Percentiles rank a stretch among this genome's conserved stretches.
Evolutionary conservation across 1,140 invertebrate genomes (phyloP).

Genomic region (Dufourea novaeangliae): DNA sequence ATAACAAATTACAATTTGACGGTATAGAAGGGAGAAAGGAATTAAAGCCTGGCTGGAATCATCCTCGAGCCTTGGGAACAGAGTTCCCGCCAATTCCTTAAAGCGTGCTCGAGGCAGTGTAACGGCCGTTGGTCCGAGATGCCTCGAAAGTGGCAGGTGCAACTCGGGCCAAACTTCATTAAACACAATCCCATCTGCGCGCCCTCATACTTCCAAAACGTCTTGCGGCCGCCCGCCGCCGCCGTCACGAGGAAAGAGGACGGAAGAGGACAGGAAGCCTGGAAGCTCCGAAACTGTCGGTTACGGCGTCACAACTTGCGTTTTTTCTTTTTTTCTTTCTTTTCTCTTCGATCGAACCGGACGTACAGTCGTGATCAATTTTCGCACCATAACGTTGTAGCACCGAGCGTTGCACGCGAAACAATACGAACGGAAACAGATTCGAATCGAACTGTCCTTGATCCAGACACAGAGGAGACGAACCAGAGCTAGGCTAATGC

Average conservation of each 20-base stretch:
- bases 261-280: constrained; percentile 49
- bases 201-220: constrained; percentile 76
- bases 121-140: constrained; percentile 75
- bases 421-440: background rate
- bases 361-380: constrained; percentile 12
- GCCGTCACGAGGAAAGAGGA: constrained; percentile 40
- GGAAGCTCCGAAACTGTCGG: constrained; percentile 51
- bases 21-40: no score
- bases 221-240: constrained; percentile 60
- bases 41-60: no score
- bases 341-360: background rate
- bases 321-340: background rate
- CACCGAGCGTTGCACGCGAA: no score
- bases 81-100: constrained; percentile 72
- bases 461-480: no score
- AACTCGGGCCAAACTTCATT: constrained; percentile 79
- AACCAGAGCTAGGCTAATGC: no score
- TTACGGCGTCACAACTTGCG: constrained; percentile 19
- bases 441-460: no score
- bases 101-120: constrained; percentile 66
- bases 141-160: constrained; percentile 78
- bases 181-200: constrained; percentile 80
- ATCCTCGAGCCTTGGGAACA: constrained; percentile 52
- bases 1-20: no score
- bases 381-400: no score